These are phyloP conservation scores for Teinopalpus imperialis DNA, from an alignment of 2,888 invertebrate species.

Conservation along the genomic window DNA sequence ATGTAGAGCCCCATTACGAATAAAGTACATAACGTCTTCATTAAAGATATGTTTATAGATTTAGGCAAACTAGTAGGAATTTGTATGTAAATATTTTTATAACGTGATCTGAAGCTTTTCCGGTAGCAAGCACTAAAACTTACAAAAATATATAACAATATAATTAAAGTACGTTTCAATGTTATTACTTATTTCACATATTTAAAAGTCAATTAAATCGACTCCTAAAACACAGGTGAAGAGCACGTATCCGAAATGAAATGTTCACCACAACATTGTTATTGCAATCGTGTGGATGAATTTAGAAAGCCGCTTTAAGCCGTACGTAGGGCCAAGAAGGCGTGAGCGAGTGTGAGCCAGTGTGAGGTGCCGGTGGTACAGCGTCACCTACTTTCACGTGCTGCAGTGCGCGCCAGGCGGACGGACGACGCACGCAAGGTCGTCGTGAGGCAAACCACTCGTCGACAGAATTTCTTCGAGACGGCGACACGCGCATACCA, in stretches of 20 bases:
- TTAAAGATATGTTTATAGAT: too few species aligned
- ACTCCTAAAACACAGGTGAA: too few species aligned
- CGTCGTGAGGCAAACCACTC: constrained; percentile 80
- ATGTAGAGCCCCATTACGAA: too few species aligned
- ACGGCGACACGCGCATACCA: constrained; percentile 63
- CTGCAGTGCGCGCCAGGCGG: constrained; percentile 47
- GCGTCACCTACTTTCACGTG: constrained; percentile 76
- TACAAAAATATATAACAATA: too few species aligned
- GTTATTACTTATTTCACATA: too few species aligned
- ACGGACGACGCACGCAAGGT: constrained; percentile 66
- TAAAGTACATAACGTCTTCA: too few species aligned
- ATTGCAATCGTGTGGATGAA: constrained; percentile 38
- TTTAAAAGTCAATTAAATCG: too few species aligned
- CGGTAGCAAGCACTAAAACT: too few species aligned
- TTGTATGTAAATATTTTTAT: too few species aligned
- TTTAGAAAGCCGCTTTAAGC: constrained; percentile 63
- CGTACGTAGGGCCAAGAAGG: constrained; percentile 31
- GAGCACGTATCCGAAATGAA: not conserved
- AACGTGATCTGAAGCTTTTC: too few species aligned
- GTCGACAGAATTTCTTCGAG: constrained; percentile 73
- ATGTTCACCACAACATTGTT: not conserved
- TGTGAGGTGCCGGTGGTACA: constrained; percentile 27
- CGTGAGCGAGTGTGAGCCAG: constrained; percentile 29
- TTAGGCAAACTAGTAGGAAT: too few species aligned
- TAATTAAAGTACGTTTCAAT: too few species aligned